Evolutionary conservation across 1,140 invertebrate genomes (phyloP).

Genomic region (Pogonomyrmex californicus): DNA sequence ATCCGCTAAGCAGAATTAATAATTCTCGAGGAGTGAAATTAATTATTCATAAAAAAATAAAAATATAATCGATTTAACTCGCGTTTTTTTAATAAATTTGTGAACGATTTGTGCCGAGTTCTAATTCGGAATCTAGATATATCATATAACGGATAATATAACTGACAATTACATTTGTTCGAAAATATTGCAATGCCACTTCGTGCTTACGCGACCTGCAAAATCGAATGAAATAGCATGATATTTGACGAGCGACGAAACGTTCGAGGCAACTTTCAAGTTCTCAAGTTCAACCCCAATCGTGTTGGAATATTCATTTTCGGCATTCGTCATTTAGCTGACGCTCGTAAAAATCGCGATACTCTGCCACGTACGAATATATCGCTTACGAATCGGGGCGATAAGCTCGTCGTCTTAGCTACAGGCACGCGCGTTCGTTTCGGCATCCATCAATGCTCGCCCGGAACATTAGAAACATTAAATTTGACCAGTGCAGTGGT

Average conservation of each 20-base stretch:
- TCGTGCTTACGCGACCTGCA: neutral
- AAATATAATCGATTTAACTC: neutral
- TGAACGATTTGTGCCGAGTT: no score
- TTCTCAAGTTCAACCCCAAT: neutral
- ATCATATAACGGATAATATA: neutral
- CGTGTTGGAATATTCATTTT: neutral
- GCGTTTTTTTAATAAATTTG: neutral
- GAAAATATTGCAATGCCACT: neutral
- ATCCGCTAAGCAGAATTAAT: neutral
- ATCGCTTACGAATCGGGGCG: neutral
- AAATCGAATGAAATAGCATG: neutral
- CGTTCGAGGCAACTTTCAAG: neutral
- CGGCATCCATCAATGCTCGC: neutral
- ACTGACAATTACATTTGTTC: neutral
- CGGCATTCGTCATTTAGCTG: neutral
- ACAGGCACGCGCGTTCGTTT: neutral
- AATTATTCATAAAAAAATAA: neutral
- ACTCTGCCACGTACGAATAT: neutral
- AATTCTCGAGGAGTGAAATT: neutral
- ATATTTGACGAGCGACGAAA: slow-evolving; percentile 7
- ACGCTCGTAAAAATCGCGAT: neutral
- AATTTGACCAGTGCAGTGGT: slow-evolving; percentile 16
- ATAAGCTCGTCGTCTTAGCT: neutral
- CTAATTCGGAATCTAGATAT: neutral
- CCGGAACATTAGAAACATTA: slow-evolving; percentile 2